Evolutionary conservation across 2,113 vertebrate species (phyloP), one percentile per base, ranked within the genome.

Genomic region (Cinclus mexicanus): DNA sequence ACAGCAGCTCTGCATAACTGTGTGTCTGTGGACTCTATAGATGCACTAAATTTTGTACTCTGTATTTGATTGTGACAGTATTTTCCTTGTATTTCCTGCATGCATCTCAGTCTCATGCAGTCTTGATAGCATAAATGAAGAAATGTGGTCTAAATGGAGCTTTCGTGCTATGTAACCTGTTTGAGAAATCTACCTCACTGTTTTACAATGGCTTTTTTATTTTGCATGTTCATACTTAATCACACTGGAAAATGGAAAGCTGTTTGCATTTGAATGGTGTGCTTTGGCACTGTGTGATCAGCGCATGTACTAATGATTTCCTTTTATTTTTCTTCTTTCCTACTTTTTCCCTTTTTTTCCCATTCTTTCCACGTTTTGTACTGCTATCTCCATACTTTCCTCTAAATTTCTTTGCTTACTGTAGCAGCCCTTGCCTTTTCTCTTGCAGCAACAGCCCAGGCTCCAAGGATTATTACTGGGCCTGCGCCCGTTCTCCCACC

Each of bases 391-490:
- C 97, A 91, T 88, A 97, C 96, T 97, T 96, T 87, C 97, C 97
- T 97, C 98, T 98, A 56, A 97, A 98, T 98, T 98, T 98, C 98
- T 97, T 98, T 97, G 98, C 98, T 98, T 98, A 98, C 98, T 98
- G 98, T 98, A 99, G 99, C 98, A 98, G 98, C 98, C 96, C 98
- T 99, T 97, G 98, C 98, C 98, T 99, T 99, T 98, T 99, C 99
- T 96, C 98, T 99, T 98, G 98, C 99, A 98, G 99, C 97, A 60
- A 99, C 98, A 95, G 98, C 98, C 97, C 99, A 99, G 98, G 98
- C 98, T 67, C 99, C 99, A 69, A 98, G 99, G 97, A 98, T 99
- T 94, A 99, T 99, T 90, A 99, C 99, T n/a, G 99, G 99, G 98
- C 99, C 98, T 57, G 98, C 99, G 86, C 99, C 98, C 71, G 98